Evolutionary conservation across 2,113 vertebrate genomes (phyloP), one percentile per base, ranked within the genome.

Genomic region (Etia nguti): DNA sequence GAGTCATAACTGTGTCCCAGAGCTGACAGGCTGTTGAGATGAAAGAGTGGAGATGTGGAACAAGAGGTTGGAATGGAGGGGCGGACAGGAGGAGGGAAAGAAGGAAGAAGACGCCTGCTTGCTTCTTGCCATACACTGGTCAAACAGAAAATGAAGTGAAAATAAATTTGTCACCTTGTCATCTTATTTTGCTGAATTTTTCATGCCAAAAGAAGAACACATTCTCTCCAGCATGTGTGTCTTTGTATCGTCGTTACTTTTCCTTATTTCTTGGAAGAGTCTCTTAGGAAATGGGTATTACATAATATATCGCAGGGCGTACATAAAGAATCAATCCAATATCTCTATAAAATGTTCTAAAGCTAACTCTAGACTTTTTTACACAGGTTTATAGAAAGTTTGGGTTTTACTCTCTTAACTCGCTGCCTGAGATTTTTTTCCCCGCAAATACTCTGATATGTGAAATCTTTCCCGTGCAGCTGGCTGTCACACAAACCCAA

Each of bases 1-100:
- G 94, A 96, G 93, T 96, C 94, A 96, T 87, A 62, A 70, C 89
- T 87, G 88, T 89, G 89, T 93, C 87, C 88, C 88, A 55, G 89
- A 79, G 90, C 92, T 48, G 88, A 92, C 92, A 94, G 89, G 90
- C 91, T 94, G 93, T 85, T 85, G 90, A 93, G 88, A 92, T 41
- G 84, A 80, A 90, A 88, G 84, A 89, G 83, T 84, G 65, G 89
- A 90, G 87, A 86, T 46, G 89, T 83, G 59, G 91, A 91, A 90
- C 92, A 87, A 91, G 91, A 94, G 90, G 90, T 92, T 79, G 90
- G 82, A 91, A 77, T 41, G 85, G 83, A 88, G 83, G 79, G 65
- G 79, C 79, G 79, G 82, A 85, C 60, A 60, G 81, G 52, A 60
- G 50, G 22, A 41, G 12, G 11, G 26, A 26, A 55, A 22, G 46